Percentiles rank a stretch among this genome's conserved stretches.
These are phyloP conservation scores for Sinocyclocheilus anshuiensis DNA, from an alignment of 2,113 vertebrate genomes.

Conservation along the genomic window DNA sequence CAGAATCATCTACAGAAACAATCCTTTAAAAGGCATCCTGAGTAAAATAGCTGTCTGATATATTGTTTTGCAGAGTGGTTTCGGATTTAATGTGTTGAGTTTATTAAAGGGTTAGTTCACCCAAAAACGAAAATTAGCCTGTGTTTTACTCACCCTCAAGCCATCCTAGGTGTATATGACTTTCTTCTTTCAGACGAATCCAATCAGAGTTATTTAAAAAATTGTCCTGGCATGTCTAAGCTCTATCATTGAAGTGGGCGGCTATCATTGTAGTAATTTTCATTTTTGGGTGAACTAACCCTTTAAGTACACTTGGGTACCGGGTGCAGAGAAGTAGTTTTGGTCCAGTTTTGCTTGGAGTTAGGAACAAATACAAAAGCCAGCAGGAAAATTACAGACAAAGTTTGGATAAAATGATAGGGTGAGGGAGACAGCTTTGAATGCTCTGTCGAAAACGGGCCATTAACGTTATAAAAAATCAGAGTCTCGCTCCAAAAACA, in stretches of 20 bases:
- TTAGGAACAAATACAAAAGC: background rate
- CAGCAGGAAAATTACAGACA: background rate
- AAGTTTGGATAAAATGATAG: background rate
- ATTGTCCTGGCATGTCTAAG: too few species aligned
- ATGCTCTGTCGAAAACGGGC: background rate
- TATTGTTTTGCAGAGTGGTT: background rate
- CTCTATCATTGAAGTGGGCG: too few species aligned
- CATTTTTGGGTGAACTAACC: too few species aligned
- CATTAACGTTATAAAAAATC: background rate
- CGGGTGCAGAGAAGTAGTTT: background rate
- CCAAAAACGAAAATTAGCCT: too few species aligned
- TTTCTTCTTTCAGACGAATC: too few species aligned
- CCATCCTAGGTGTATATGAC: too few species aligned
- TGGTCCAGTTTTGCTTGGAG: background rate
- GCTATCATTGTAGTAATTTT: too few species aligned
- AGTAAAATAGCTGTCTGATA: background rate
- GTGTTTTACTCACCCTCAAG: too few species aligned
- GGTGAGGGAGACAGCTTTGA: background rate
- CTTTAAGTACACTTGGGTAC: background rate
- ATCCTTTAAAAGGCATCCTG: background rate
- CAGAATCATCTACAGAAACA: background rate
- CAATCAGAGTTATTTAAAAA: too few species aligned
- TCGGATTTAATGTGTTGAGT: background rate
- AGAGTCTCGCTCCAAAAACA: conserved; percentile 14
- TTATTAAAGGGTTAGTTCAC: background rate